These are phyloP conservation scores for Apaloderma vittatum DNA, from an alignment of 2,113 vertebrate species.

Conservation along the genomic window DNA sequence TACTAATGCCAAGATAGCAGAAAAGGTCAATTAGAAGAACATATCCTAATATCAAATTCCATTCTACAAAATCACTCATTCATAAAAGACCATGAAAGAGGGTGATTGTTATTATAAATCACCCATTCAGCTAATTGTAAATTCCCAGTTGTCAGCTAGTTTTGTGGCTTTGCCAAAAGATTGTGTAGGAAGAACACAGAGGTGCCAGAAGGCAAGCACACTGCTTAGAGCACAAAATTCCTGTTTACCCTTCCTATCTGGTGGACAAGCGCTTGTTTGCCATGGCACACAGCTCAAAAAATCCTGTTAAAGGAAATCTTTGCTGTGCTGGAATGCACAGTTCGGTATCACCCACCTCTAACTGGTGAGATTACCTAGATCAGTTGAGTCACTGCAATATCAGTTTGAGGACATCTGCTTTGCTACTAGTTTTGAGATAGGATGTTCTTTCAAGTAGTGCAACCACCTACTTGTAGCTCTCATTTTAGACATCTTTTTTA, in stretches of 20 bases:
- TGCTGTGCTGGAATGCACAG: background rate
- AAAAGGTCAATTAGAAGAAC: slow-evolving; percentile 9
- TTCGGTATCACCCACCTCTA: background rate
- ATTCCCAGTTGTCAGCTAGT: background rate
- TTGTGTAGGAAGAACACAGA: background rate
- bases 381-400: background rate
- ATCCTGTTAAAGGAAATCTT: background rate
- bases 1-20: background rate
- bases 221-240: background rate
- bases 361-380: background rate
- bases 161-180: background rate
- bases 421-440: background rate
- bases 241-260: background rate
- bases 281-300: background rate
- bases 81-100: background rate
- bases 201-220: background rate
- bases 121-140: background rate
- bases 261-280: background rate
- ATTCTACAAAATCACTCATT: background rate
- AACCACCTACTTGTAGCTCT: background rate
- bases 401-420: background rate
- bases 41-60: background rate
- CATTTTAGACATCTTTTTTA: background rate
- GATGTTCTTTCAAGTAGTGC: background rate
- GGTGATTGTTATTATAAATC: background rate